Percentiles rank a stretch among this genome's conserved stretches.
Evolutionary conservation across 2,113 vertebrate genomes (phyloP).

Genomic region (Nycticebus coucang): DNA sequence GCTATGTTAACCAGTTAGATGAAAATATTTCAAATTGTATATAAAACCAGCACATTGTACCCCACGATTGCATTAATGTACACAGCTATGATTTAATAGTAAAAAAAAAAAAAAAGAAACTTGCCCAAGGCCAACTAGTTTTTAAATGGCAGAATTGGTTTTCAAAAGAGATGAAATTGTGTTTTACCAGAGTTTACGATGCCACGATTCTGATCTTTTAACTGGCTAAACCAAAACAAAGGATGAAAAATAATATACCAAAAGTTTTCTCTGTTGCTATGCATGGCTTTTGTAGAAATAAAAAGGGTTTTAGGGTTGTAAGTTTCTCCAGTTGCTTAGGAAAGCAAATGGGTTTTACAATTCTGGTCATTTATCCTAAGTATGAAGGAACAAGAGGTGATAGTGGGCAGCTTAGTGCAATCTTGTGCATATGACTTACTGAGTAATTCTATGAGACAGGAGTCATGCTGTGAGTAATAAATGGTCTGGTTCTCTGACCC

Average conservation of each 20-base stretch:
- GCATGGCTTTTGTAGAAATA: neutral
- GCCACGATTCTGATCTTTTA: neutral
- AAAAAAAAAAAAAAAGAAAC: too few species aligned
- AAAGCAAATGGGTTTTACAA: neutral
- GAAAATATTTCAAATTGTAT: too few species aligned
- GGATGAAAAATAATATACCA: neutral
- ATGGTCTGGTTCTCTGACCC: conserved; percentile 54
- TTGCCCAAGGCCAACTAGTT: neutral
- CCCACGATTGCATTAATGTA: too few species aligned
- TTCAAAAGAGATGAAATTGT: neutral
- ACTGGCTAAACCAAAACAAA: neutral
- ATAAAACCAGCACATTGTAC: too few species aligned
- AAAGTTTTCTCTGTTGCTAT: neutral
- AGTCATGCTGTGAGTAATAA: conserved; percentile 37
- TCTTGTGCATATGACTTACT: neutral
- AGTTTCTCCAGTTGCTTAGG: neutral
- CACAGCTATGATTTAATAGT: too few species aligned
- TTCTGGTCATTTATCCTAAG: neutral
- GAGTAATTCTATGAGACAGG: conserved; percentile 53
- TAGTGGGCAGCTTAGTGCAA: neutral
- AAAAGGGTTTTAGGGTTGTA: neutral
- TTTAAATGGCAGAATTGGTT: neutral
- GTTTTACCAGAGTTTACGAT: neutral
- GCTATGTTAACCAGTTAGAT: too few species aligned
- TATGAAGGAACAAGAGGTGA: neutral